Base-by-base conservation (phyloP, 2,113 vertebrate species). In the Melanostigma gelatinosum region DNA sequence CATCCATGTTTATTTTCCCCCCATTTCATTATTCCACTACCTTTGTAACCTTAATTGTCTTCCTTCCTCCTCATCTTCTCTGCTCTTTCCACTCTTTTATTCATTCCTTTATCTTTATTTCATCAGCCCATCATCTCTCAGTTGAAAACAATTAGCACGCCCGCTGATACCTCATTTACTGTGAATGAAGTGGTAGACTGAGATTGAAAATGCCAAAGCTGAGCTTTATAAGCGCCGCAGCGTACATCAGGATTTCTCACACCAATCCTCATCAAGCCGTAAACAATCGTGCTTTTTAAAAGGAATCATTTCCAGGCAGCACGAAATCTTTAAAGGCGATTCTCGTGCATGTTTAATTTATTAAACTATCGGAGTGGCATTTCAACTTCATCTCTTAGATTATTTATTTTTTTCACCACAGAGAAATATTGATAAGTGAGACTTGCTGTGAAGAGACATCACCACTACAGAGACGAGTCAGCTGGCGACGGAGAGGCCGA, bases 51-150 rank as follows among this genome's bases (percentile, higher is more conserved):
- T 27, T 38, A 1, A n/a, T 69, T 61, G 36, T 66, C 18, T 40
- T 44, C 18, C 36, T 29, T 7, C 24, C 48, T 1, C 52, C 65
- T 67, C 68, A 22, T 38, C 16, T 15, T 67, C 66, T 61, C 60
- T 22, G 55, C 52, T 64, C 18, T 57, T 13, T 76, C 54, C 22
- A 18, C 65, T 85, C 65, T 70, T 77, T 80, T 88, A 87, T 89
- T 89, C 68, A 87, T 83, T 68, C 74, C 72, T 87, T 89, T 89
- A 90, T 91, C 80, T 90, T 91, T 90, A 91, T 92, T 93, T 93
- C 67, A 91, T 91, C 87, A 85, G 57, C 64, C 77, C 87, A 90
- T 91, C 92, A 88, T 80, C 87, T 82, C 75, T n/a, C 71, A 85
- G 82, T 86, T 57, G 3, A 88, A 93, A 92, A 91, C 88, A 90